phyloP scores from a whole-genome alignment of 35 echinoderm and acorn worm species.

The Amphiura filiformis region DNA sequence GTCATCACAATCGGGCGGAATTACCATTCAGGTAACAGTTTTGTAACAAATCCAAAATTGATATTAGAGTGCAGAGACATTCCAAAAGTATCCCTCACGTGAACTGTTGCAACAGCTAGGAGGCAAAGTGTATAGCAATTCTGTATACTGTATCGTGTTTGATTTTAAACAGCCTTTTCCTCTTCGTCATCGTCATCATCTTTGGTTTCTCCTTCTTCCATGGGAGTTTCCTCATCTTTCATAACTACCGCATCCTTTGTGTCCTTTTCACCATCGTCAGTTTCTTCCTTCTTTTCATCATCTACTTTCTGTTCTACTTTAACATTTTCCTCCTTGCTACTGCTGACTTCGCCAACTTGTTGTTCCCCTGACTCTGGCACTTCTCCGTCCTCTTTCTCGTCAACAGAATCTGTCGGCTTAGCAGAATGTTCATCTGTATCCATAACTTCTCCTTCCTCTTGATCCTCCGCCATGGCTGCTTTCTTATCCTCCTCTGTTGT shows the following conservation, averaged over 20 bases:
- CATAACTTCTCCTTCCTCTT: conserved; percentile 30
- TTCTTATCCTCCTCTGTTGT: conserved; percentile 20
- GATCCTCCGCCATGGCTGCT: conserved; percentile 18
- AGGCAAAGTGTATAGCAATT: too few species aligned
- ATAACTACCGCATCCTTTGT: conserved; percentile 4
- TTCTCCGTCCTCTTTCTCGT: conserved; percentile 22
- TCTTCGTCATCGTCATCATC: neutral
- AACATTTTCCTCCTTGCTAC: neutral
- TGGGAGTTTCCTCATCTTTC: conserved; percentile 16
- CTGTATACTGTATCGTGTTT: too few species aligned
- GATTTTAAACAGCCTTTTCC: too few species aligned
- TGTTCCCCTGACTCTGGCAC: neutral
- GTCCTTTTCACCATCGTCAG: conserved; percentile 14
- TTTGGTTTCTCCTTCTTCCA: conserved; percentile 4
- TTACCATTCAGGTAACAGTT: too few species aligned
- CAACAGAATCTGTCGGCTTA: conserved; percentile 10
- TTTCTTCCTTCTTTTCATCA: conserved; percentile 33
- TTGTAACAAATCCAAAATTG: too few species aligned
- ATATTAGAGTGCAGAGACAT: too few species aligned
- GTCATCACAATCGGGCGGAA: too few species aligned
- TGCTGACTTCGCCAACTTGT: neutral
- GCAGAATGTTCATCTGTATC: neutral
- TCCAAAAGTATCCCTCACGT: too few species aligned
- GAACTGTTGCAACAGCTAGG: too few species aligned
- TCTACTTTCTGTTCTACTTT: neutral